Conservation (phyloP, 2,113 vertebrate genomes). For the Balaeniceps rex region DNA sequence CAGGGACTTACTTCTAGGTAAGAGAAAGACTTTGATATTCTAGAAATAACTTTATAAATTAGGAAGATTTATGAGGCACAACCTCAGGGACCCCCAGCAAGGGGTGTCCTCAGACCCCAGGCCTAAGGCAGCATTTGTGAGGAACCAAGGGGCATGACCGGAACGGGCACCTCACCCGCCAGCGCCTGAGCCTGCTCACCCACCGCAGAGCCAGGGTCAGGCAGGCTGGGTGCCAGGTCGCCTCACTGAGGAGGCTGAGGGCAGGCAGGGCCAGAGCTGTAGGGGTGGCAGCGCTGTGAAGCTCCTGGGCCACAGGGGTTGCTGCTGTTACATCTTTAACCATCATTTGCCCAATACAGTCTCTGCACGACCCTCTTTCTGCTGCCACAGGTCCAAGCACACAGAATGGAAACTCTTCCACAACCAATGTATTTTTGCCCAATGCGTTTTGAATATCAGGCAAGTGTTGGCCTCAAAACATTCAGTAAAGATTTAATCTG, state of each 20-base stretch:
- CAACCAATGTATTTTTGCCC: not conserved
- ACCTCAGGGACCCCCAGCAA: not conserved
- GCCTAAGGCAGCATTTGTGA: not conserved
- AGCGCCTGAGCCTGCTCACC: not conserved
- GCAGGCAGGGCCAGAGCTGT: too few species aligned
- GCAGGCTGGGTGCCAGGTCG: not conserved
- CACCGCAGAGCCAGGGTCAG: not conserved
- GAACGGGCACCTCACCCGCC: too few species aligned
- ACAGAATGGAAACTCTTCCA: not conserved
- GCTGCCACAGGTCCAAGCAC: not conserved
- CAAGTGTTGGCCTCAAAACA: not conserved
- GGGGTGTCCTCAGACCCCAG: not conserved
- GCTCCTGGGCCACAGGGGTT: not conserved
- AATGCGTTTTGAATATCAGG: not conserved
- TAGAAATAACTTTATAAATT: not conserved
- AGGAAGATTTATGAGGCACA: not conserved
- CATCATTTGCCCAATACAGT: not conserved
- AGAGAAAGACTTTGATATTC: not conserved
- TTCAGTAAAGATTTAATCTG: not conserved
- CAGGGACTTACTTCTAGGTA: not conserved
- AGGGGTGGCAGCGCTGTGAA: not conserved
- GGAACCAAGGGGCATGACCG: accelerated
- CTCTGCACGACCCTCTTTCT: not conserved
- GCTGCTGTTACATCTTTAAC: not conserved
- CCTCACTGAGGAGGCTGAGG: not conserved